A percentile compares a stretch with the other conserved stretches of the same genome.
These are phyloP conservation scores for Micrasema longulum DNA, from an alignment of 1,140 invertebrate genomes.

Conservation along the genomic window DNA sequence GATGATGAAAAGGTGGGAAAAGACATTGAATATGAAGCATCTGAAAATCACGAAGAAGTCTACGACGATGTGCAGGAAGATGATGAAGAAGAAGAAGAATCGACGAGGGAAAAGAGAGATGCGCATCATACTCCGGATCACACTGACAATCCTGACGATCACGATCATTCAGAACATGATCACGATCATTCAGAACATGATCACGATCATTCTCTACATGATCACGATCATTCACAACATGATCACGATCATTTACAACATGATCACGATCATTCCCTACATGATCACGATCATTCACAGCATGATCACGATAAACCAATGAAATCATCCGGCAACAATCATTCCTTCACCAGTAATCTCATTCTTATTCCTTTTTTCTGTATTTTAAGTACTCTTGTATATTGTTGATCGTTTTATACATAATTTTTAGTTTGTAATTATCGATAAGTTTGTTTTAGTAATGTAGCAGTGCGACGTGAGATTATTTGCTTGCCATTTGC, in stretches of 20 bases:
- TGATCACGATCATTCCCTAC: background rate
- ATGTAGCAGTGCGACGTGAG: background rate
- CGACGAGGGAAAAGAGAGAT: conserved; percentile 41
- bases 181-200: conserved; percentile 48
- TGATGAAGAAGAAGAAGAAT: conserved; percentile 29
- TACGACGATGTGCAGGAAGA: conserved; percentile 39
- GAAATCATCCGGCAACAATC: conserved; percentile 9
- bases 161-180: conserved; percentile 41
- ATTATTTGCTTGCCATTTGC: conserved; percentile 39
- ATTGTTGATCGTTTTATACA: background rate
- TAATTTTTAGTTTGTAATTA: background rate
- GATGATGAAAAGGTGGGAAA: conserved; percentile 40
- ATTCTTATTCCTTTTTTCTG: conserved; percentile 20
- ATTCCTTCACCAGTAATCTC: background rate
- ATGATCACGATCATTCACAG: conserved; percentile 9
- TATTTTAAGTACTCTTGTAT: conserved; percentile 20
- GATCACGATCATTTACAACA: conserved; percentile 25
- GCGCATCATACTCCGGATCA: conserved; percentile 48
- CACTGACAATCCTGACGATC: conserved; percentile 24
- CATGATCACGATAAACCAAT: conserved; percentile 20
- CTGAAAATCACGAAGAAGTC: conserved; percentile 56
- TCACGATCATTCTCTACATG: conserved; percentile 26
- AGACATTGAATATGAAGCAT: conserved; percentile 47
- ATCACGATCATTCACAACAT: conserved; percentile 35
- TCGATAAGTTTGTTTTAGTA: conserved; percentile 26